Conservation (phyloP, 2,797 vertebrate species). For the Margarornis squamiger region DNA sequence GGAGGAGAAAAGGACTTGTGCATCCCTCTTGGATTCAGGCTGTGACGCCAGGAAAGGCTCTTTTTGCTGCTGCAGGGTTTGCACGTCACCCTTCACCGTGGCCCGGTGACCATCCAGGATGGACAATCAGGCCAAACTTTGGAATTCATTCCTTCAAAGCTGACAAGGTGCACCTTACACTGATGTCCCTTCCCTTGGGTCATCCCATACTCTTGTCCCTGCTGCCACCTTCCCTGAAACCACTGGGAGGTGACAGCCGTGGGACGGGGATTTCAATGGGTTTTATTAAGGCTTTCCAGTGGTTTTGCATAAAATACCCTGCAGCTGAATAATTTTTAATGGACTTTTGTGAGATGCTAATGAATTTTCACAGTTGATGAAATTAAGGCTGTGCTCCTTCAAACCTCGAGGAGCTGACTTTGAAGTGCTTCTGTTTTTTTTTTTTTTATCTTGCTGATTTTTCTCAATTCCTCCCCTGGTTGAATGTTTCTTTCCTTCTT, state of each 20-base stretch:
- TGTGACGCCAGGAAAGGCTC: neutral
- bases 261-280: neutral
- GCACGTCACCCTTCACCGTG: accelerated
- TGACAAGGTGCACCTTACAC: neutral
- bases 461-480: neutral
- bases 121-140: neutral
- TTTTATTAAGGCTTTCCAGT: neutral
- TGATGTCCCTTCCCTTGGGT: neutral
- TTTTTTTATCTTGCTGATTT: neutral
- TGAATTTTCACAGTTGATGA: constrained; percentile 13
- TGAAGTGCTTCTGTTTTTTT: neutral
- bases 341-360: constrained; percentile 9
- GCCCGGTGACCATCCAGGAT: accelerated
- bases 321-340: constrained; percentile 21
- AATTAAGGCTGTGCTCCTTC: neutral
- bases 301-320: constrained; percentile 25
- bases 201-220: accelerated
- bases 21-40: neutral
- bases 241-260: accelerated
- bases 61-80: neutral
- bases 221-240: neutral
- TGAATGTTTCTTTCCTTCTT: neutral
- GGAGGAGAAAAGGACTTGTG: neutral
- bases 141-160: neutral
- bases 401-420: neutral